Conservation (phyloP, 2,113 vertebrate genomes). For the Boleophthalmus pectinirostris region DNA sequence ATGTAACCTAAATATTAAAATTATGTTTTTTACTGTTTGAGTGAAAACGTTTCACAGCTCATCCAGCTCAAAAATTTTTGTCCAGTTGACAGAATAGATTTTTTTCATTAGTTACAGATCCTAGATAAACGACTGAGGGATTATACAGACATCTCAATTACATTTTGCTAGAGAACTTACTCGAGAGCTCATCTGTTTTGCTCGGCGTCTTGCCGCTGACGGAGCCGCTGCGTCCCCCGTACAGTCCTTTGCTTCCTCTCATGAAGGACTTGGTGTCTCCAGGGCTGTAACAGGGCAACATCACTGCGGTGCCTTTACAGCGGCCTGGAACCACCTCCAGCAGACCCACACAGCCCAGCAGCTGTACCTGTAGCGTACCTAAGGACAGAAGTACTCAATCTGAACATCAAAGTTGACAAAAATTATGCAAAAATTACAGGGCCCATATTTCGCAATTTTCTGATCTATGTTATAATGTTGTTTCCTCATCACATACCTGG, state of each 20-base stretch:
- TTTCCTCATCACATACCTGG: too few species aligned
- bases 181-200: conserved; percentile 80
- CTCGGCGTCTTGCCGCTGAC: conserved; percentile 83
- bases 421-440: too few species aligned
- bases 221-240: conserved; percentile 81
- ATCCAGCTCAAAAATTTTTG: too few species aligned
- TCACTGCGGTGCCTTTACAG: conserved; percentile 68
- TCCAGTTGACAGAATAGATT: too few species aligned
- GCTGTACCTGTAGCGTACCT: conserved; percentile 88
- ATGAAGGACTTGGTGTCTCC: conserved; percentile 83
- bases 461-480: too few species aligned
- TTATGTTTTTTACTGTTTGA: too few species aligned
- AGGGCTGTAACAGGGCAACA: conserved; percentile 74
- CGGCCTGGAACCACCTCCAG: conserved; percentile 84
- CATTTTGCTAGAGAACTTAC: conserved; percentile 53
- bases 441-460: too few species aligned
- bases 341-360: conserved; percentile 83
- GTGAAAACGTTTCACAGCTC: too few species aligned
- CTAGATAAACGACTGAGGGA: too few species aligned
- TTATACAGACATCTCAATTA: too few species aligned
- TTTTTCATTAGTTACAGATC: too few species aligned
- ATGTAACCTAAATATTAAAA: too few species aligned
- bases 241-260: conserved; percentile 83
- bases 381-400: conserved; percentile 5
- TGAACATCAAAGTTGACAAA: background rate